Evolutionary conservation across 2,888 invertebrate species (phyloP).

Genomic region (Thalpophila matura): DNA sequence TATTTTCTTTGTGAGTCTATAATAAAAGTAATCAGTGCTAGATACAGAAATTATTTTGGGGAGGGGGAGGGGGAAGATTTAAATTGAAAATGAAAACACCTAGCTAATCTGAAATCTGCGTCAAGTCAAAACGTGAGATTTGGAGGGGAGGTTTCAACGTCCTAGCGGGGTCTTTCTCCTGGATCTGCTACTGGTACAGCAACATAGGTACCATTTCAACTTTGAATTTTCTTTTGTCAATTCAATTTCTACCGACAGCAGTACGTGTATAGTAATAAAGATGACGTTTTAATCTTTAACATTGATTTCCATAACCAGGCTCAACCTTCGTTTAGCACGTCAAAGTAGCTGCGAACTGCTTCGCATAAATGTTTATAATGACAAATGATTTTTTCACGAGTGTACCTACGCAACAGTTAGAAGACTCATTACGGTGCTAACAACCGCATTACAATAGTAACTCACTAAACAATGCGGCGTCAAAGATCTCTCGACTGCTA

Average conservation of each 20-base stretch:
- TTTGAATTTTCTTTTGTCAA: constrained; percentile 8
- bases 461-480: constrained; percentile 50
- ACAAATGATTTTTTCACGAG: constrained; percentile 33
- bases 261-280: no score
- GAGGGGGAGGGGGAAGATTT: no score
- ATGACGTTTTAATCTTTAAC: constrained; percentile 31
- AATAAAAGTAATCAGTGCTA: no score
- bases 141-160: no score
- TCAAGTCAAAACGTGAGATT: no score
- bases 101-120: no score
- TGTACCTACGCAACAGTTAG: constrained; percentile 17
- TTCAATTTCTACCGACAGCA: no score
- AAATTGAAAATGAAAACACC: no score
- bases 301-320: constrained; percentile 32
- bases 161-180: no score
- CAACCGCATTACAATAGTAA: constrained; percentile 24
- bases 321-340: constrained; percentile 21
- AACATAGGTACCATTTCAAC: not conserved
- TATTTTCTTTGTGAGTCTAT: not conserved
- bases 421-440: constrained; percentile 45
- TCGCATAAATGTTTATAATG: constrained; percentile 13
- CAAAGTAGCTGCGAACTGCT: constrained; percentile 1
- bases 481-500: constrained; percentile 62
- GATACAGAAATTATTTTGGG: no score
- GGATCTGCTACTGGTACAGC: no score